A percentile compares a stretch with the other conserved stretches of the same genome.
phyloP scores from a whole-genome alignment of 2,797 vertebrate species.

The Clarias platycephalus region DNA sequence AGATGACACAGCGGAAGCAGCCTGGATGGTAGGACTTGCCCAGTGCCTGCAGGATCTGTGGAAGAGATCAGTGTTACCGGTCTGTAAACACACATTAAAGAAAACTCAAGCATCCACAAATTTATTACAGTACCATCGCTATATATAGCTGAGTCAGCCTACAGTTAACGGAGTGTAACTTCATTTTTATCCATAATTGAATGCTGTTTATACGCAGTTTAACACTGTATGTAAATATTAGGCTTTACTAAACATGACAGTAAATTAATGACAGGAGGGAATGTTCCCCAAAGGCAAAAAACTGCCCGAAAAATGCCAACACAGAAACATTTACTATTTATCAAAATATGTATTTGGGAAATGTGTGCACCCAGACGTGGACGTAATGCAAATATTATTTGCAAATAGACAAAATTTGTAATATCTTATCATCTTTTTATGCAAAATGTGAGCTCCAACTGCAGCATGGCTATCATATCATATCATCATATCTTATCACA shows the following conservation, averaged over 20 bases:
- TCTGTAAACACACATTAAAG: constrained; percentile 9
- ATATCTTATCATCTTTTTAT: background rate
- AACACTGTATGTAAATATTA: constrained; percentile 13
- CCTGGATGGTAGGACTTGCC: constrained; percentile 95
- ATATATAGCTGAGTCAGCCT: background rate
- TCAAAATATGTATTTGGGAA: constrained; percentile 64
- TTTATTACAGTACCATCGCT: background rate
- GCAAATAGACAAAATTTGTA: background rate
- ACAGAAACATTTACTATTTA: constrained; percentile 55
- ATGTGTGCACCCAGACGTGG: constrained; percentile 7
- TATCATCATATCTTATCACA: no score
- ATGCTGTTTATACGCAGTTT: background rate
- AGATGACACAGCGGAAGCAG: constrained; percentile 94
- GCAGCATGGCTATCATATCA: background rate
- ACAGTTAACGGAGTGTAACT: background rate
- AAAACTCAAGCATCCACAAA: constrained; percentile 2
- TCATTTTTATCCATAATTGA: background rate
- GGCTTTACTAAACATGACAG: background rate
- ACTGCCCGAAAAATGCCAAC: background rate
- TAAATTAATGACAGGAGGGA: background rate
- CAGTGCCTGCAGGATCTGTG: constrained; percentile 93
- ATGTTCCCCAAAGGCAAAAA: background rate
- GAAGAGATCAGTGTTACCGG: constrained; percentile 13
- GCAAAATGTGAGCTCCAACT: background rate
- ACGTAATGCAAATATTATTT: constrained; percentile 30